Percentiles rank a stretch among this genome's conserved stretches.
Conservation (phyloP, 1,140 invertebrate species). For the Pygmarrhopalites habei region DNA sequence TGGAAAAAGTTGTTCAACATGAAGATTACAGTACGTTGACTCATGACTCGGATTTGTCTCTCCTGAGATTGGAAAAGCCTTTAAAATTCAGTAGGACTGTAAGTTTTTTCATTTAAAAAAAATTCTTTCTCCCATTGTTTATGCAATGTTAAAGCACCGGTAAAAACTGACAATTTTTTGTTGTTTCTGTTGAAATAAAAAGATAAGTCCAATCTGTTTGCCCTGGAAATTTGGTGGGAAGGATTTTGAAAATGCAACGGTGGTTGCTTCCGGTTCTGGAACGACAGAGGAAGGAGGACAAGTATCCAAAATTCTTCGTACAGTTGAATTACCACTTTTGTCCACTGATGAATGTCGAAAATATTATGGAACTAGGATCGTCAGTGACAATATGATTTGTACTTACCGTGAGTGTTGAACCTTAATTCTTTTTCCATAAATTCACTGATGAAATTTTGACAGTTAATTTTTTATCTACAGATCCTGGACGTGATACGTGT, state of each 20-base stretch:
- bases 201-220: conserved; percentile 18
- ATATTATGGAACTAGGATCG: conserved; percentile 42
- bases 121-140: conserved; percentile 35
- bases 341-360: conserved; percentile 47
- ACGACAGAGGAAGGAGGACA: conserved; percentile 45
- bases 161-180: neutral
- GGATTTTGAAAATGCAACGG: neutral
- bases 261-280: conserved; percentile 21
- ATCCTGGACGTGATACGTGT: too few relatives aligned
- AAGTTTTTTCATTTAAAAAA: neutral
- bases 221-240: conserved; percentile 8
- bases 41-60: conserved; percentile 55
- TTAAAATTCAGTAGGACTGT: conserved; percentile 13
- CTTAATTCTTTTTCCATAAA: too few relatives aligned
- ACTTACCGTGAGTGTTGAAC: too few relatives aligned
- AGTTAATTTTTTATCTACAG: neutral
- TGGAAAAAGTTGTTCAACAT: conserved; percentile 42
- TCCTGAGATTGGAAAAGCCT: conserved; percentile 41
- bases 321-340: conserved; percentile 54
- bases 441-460: neutral
- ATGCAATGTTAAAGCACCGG: neutral
- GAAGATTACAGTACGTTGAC: conserved; percentile 42
- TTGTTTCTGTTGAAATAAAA: neutral
- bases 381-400: conserved; percentile 55
- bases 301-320: conserved; percentile 51